A percentile compares a stretch with the other conserved stretches of the same genome.
Conservation (phyloP, 2,797 vertebrate species). For the Graptemys geographica region DNA sequence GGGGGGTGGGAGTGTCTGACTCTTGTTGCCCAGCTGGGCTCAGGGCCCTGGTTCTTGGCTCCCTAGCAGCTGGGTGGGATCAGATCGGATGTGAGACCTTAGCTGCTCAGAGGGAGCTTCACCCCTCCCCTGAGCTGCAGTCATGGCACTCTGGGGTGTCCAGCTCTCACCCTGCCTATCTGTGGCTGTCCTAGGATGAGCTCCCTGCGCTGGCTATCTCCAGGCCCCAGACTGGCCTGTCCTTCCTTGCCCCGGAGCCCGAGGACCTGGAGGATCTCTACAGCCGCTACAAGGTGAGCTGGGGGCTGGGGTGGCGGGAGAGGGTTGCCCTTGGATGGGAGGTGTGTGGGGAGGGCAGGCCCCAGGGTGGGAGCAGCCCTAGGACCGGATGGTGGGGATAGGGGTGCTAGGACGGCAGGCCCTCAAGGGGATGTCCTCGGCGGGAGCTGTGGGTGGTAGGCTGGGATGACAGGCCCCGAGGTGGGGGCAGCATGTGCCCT, state of each 20-base stretch:
- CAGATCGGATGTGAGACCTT: not conserved
- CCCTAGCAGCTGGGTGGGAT: not conserved
- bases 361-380: not conserved
- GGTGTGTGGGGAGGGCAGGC: not conserved
- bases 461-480: not conserved
- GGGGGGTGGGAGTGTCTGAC: not conserved
- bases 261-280: conserved; percentile 95
- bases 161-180: not conserved
- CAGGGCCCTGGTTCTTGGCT: too few relatives aligned
- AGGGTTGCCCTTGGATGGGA: not conserved
- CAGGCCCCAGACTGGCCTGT: conserved; percentile 89
- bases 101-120: not conserved
- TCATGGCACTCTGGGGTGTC: not conserved
- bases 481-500: not conserved
- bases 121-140: not conserved
- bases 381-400: not conserved
- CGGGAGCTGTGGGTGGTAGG: not conserved
- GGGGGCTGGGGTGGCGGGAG: not conserved
- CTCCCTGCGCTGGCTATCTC: conserved; percentile 86
- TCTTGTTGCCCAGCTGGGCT: not conserved
- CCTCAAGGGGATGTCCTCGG: not conserved
- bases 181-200: conserved; percentile 84
- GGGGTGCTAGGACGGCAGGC: not conserved
- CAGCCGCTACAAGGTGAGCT: conserved; percentile 91
- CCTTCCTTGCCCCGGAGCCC: conserved; percentile 92